phyloP scores from a whole-genome alignment of 1,140 invertebrate species.

The Brachionus paranguensis region DNA sequence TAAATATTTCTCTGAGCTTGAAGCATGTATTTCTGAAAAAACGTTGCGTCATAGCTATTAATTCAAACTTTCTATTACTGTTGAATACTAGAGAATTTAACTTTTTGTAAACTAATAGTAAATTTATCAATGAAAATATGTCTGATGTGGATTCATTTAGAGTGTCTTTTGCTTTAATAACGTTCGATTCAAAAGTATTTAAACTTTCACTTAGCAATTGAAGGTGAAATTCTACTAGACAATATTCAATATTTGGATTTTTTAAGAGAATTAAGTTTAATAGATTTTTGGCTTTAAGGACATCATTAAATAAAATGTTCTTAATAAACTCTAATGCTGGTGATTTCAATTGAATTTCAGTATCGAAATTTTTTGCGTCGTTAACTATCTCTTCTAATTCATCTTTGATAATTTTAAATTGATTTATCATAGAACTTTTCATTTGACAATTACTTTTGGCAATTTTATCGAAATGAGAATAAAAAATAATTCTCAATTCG shows the following conservation, averaged over 20 bases:
- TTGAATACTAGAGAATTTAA: not conserved
- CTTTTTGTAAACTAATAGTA: not conserved
- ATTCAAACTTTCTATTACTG: not conserved
- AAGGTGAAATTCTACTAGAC: not conserved
- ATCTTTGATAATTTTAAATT: not conserved
- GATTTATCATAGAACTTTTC: not conserved
- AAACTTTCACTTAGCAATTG: not conserved
- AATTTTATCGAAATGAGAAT: not conserved
- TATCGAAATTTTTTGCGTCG: not conserved
- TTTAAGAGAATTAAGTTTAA: not conserved
- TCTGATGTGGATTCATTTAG: not conserved
- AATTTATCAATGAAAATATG: not conserved
- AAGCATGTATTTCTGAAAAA: not conserved
- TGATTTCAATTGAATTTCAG: not conserved
- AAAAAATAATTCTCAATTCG: not conserved
- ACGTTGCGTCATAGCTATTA: not conserved
- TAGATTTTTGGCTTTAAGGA: not conserved
- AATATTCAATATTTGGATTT: not conserved
- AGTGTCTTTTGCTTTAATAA: not conserved
- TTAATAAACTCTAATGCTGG: not conserved
- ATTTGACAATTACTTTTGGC: not conserved
- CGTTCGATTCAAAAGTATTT: not conserved
- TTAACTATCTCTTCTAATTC: not conserved
- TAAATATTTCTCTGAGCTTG: not conserved
- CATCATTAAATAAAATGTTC: not conserved